Percentiles rank a stretch among this genome's conserved stretches.
Evolutionary conservation across 2,113 vertebrate genomes (phyloP).

Genomic region (Epinephelus fuscoguttatus): DNA sequence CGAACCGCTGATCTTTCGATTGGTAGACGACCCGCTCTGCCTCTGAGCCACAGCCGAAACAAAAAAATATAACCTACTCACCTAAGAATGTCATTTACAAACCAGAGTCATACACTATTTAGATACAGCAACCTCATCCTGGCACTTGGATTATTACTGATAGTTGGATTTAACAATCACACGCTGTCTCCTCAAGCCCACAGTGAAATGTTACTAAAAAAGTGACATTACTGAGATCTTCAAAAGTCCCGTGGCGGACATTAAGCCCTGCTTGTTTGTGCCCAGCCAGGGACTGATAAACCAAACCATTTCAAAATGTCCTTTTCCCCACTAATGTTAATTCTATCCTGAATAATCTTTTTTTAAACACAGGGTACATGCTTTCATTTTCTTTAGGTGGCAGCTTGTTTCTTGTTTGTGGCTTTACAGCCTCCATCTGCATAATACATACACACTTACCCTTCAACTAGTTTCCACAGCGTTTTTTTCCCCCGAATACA

Average conservation of each 20-base stretch:
- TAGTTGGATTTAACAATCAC: not conserved
- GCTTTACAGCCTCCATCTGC: not conserved
- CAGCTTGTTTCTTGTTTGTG: not conserved
- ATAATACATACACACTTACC: not conserved
- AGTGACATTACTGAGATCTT: not conserved
- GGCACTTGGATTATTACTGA: not conserved
- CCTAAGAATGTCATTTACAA: not conserved
- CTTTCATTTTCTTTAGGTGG: not conserved
- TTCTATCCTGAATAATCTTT: not conserved
- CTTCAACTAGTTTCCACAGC: not conserved
- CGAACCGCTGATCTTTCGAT: no score
- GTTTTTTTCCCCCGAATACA: no score
- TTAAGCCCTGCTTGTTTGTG: no score
- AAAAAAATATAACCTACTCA: not conserved
- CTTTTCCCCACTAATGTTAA: not conserved
- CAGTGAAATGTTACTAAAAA: not conserved
- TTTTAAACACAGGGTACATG: not conserved
- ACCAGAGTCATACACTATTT: not conserved
- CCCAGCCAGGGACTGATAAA: no score
- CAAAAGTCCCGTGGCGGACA: no score
- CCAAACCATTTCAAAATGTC: no score
- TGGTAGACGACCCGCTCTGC: no score
- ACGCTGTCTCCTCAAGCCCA: not conserved
- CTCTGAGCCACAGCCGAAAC: no score
- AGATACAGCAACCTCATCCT: not conserved